Evolutionary conservation across 53 echinoderm and acorn worm species (phyloP).

Genomic region (Actinopyga echinites): DNA sequence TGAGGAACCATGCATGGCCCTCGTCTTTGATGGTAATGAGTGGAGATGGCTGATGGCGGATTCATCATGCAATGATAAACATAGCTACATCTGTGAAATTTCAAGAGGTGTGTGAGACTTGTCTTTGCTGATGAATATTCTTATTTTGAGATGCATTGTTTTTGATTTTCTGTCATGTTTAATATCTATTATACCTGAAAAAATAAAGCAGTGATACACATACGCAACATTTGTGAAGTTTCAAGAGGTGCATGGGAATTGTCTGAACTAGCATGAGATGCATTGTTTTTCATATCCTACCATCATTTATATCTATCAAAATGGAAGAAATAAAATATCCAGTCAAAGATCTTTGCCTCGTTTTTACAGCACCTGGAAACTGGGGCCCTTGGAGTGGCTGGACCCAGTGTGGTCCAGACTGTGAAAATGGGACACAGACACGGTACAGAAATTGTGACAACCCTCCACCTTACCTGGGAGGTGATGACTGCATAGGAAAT

Average conservation of each 20-base stretch:
- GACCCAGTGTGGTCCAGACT: slow-evolving; percentile 60
- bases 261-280: too few relatives aligned
- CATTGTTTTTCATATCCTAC: too few relatives aligned
- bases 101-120: slow-evolving; percentile 59
- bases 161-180: too few relatives aligned
- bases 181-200: too few relatives aligned
- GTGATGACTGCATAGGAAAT: slow-evolving; percentile 53
- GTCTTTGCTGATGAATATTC: background rate
- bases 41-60: slow-evolving; percentile 66
- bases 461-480: slow-evolving; percentile 58
- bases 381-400: slow-evolving; percentile 74
- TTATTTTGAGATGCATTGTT: background rate
- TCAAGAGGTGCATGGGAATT: too few relatives aligned
- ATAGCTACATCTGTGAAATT: slow-evolving; percentile 70
- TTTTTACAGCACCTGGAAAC: slow-evolving; percentile 59
- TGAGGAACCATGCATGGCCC: slow-evolving; percentile 47
- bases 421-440: slow-evolving; percentile 67
- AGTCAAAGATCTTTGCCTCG: background rate
- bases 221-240: too few relatives aligned
- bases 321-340: too few relatives aligned
- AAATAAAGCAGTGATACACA: too few relatives aligned
- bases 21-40: slow-evolving; percentile 52
- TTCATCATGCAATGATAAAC: slow-evolving; percentile 24
- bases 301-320: too few relatives aligned
- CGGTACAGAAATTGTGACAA: slow-evolving; percentile 63